Conservation (phyloP, 2,797 vertebrate species). For the Masticophis lateralis region DNA sequence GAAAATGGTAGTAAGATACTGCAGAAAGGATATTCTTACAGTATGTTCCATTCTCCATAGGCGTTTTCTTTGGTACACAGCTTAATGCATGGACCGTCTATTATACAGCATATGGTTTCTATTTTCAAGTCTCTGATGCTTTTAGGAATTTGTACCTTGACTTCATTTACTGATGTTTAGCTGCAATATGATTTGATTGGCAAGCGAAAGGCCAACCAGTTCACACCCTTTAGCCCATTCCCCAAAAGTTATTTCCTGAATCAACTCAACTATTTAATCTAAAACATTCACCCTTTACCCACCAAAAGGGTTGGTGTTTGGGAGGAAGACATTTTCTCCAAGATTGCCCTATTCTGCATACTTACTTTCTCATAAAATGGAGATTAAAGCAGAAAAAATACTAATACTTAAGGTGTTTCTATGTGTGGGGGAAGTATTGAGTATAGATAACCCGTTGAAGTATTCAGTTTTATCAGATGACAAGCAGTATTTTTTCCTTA, state of each 20-base stretch:
- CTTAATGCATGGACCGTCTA: constrained; percentile 51
- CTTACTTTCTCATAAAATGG: neutral
- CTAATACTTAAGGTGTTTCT: neutral
- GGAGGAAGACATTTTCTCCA: neutral
- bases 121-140: constrained; percentile 64
- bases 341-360: neutral
- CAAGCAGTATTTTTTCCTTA: neutral
- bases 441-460: neutral
- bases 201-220: constrained; percentile 27
- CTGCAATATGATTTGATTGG: constrained; percentile 39
- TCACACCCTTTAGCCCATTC: neutral
- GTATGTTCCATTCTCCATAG: neutral
- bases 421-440: neutral
- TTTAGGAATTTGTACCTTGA: constrained; percentile 69
- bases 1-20: constrained; percentile 11
- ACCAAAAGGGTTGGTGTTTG: constrained; percentile 23
- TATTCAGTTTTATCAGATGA: neutral
- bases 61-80: constrained; percentile 54
- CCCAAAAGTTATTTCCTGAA: neutral
- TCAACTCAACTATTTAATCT: constrained; percentile 9
- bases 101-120: constrained; percentile 61
- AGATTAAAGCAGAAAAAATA: constrained; percentile 8
- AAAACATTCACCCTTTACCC: constrained; percentile 4
- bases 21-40: constrained; percentile 18
- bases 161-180: constrained; percentile 51